Conservation (phyloP, 2,888 invertebrate genomes). For the Perizoma flavofasciatum region DNA sequence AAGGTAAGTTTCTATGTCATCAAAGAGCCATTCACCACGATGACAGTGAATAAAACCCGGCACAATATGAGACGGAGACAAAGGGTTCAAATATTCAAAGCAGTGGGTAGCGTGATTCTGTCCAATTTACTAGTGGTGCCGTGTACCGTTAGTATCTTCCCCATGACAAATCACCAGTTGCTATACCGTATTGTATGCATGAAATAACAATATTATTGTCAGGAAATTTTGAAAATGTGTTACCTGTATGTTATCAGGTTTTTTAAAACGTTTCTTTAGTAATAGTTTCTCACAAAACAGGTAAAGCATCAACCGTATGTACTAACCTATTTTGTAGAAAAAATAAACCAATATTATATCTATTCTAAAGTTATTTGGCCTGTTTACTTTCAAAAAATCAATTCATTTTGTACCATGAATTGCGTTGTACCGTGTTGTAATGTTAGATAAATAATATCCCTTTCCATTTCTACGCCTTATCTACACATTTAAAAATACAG, state of each 20-base stretch:
- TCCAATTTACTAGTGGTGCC: constrained; percentile 70
- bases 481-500: constrained; percentile 27
- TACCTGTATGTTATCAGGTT: no score
- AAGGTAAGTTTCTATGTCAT: constrained; percentile 24
- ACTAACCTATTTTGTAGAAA: no score
- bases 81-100: constrained; percentile 62
- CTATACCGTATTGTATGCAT: constrained; percentile 53
- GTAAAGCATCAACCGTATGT: no score
- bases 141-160: constrained; percentile 69
- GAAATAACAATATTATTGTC: constrained; percentile 43
- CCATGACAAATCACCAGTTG: constrained; percentile 69
- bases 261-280: no score
- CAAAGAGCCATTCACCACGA: constrained; percentile 27
- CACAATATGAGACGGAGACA: constrained; percentile 53
- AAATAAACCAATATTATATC: no score
- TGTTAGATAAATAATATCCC: background rate
- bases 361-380: no score
- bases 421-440: background rate
- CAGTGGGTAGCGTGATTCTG: constrained; percentile 73
- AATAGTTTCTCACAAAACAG: no score
- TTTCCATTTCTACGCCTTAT: constrained; percentile 14
- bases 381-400: background rate
- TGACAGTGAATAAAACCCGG: constrained; percentile 42
- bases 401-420: background rate
- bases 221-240: background rate